Conservation (phyloP, 2,797 vertebrate genomes). For the Pipistrellus pipistrellus region DNA sequence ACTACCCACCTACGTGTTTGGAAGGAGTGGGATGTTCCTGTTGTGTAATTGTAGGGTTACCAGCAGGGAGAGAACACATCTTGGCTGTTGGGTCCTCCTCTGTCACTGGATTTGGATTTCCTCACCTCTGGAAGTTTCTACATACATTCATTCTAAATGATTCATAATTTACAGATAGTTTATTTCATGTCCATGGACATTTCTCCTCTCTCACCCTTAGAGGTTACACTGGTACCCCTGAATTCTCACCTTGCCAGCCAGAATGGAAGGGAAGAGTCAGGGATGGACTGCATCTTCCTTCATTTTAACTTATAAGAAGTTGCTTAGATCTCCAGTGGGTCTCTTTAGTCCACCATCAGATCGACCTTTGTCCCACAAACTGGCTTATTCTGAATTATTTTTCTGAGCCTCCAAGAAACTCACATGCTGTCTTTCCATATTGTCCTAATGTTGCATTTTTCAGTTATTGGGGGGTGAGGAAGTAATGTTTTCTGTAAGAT, state of each 20-base stretch:
- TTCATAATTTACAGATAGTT: background rate
- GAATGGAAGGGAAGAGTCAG: slow-evolving; percentile 46
- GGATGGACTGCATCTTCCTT: background rate
- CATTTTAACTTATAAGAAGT: slow-evolving; percentile 37
- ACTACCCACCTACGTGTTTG: background rate
- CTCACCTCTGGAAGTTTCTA: background rate
- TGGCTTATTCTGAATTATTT: slow-evolving; percentile 37
- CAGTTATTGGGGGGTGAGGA: background rate
- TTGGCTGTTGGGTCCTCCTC: background rate
- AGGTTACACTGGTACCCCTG: background rate
- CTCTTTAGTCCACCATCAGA: background rate
- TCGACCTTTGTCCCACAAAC: background rate
- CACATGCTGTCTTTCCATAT: background rate
- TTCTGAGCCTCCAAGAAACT: background rate
- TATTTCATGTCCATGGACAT: background rate
- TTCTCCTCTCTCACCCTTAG: slow-evolving; percentile 1
- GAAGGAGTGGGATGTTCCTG: background rate
- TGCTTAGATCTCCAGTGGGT: background rate
- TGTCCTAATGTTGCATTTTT: slow-evolving; percentile 35
- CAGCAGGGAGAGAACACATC: background rate
- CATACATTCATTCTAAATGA: background rate
- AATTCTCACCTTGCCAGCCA: slow-evolving; percentile 32
- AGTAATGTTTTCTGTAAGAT: slow-evolving; percentile 33
- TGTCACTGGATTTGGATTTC: background rate
- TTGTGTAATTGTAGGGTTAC: background rate